These are phyloP conservation scores for Rallus crepitans DNA, from an alignment of 2,797 vertebrate species.

Conservation along the genomic window DNA sequence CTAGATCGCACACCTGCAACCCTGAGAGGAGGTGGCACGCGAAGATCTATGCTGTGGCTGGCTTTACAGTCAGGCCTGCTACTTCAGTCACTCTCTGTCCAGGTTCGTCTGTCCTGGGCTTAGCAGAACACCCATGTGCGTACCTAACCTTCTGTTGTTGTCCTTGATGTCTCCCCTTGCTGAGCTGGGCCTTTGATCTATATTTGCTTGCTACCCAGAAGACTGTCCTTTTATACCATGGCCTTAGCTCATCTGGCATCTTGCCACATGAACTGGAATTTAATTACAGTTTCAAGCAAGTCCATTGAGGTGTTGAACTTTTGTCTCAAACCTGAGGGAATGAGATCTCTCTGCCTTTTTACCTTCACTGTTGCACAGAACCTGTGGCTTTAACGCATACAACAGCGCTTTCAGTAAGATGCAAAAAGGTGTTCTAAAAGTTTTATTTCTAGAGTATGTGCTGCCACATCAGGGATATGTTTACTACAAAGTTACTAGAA, in stretches of 20 bases:
- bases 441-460: neutral
- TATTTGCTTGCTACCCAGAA: slow-evolving; percentile 17
- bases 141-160: neutral
- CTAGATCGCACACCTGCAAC: neutral
- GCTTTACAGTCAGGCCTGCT: neutral
- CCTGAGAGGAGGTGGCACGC: neutral
- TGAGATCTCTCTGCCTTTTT: neutral
- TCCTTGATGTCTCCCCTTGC: neutral
- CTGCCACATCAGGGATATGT: neutral
- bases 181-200: neutral
- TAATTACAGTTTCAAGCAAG: slow-evolving; percentile 41
- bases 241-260: slow-evolving; percentile 12
- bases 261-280: slow-evolving; percentile 28
- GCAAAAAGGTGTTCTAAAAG: neutral
- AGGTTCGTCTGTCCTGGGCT: neutral
- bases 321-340: neutral
- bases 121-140: neutral
- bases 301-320: slow-evolving; percentile 13
- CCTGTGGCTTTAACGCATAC: neutral
- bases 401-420: neutral
- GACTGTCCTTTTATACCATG: neutral
- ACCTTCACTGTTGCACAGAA: neutral
- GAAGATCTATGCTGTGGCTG: neutral
- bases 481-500: neutral
- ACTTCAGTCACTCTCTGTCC: neutral